Percentiles rank a stretch among this genome's conserved stretches.
Conservation (phyloP, 2,797 vertebrate species). For the Platyrinchus mystaceus region DNA sequence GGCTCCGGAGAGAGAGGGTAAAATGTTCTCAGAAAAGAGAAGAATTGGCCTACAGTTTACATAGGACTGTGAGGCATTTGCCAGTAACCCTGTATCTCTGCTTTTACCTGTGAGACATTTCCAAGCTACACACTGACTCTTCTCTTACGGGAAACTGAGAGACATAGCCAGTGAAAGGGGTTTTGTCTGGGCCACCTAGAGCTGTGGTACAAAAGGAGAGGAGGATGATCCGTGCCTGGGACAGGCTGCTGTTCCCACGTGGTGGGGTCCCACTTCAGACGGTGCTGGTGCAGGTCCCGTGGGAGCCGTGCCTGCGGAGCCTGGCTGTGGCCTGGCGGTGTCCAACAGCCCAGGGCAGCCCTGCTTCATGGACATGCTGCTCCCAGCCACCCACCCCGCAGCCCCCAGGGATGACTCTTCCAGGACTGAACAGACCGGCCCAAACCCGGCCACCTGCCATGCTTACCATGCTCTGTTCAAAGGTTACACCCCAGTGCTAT, state of each 20-base stretch:
- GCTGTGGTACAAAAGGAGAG: neutral
- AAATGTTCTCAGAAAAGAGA: neutral
- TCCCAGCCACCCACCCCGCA: neutral
- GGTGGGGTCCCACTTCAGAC: neutral
- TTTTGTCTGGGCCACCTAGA: neutral
- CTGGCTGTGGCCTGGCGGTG: neutral
- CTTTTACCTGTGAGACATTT: neutral
- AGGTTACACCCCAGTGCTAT: neutral
- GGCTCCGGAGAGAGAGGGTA: neutral
- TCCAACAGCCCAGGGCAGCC: neutral
- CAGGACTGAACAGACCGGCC: neutral
- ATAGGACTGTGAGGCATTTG: accelerated
- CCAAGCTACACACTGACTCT: neutral
- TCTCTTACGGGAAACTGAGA: neutral
- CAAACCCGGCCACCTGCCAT: neutral
- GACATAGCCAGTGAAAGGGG: neutral
- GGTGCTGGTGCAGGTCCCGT: neutral
- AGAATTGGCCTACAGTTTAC: neutral
- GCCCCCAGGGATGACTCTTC: neutral
- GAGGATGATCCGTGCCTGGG: neutral
- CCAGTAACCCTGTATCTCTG: neutral
- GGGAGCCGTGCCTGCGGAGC: too few species aligned
- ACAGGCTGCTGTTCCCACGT: neutral
- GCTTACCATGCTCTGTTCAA: neutral
- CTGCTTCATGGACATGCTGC: neutral